Evolutionary conservation across 2,797 vertebrate species (phyloP), one percentile per base, ranked within the genome.

Genomic region (Pseudocheirus occidentalis): DNA sequence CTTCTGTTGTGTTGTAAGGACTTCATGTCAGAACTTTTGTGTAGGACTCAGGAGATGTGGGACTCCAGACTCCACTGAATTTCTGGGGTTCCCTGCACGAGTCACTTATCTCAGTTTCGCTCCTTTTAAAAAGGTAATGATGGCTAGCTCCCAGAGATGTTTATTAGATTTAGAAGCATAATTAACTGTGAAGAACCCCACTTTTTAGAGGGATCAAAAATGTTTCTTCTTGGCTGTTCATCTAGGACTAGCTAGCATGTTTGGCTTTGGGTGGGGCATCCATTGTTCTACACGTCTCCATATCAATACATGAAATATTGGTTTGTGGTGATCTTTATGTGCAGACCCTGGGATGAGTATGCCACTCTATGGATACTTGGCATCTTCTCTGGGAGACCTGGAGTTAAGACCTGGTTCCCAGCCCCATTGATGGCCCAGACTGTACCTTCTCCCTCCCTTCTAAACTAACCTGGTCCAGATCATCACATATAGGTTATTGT

Each of bases 401-500:
- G 40, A 46, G 73, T 46, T 46, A 46, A 40, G 40, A 81, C 40
- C 73, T 81, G 73, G 21, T 9, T 46, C 21, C 40, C 46, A 10
- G 40, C 73, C 73, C 73, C 1, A 0, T 16, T 12, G 55, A 46
- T 73, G 73, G 21, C 73, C 40, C 9, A 46, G 7, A 24, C 18
- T 81, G 5, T 29, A 31, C 28, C 90, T 91, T 91, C 52, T 53
- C 29, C 50, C 28, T 93, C 66, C 55, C 91, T 94, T 91, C 54
- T 53, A n/a, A 31, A 90, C 93, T 96, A 94, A 94, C 91, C 91
- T 94, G 92, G 96, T 59, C 94, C 91, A 94, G 62, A 34, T 73
- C 87, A 56, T 96, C 54, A 95, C 56, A 92, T 94, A 91, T 90
- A 57, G 59, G 31, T 91, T 90, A 90, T 92, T 97, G 94, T 94